Conservation (phyloP, 2,888 invertebrate genomes). For the Phragmatobia fuliginosa region DNA sequence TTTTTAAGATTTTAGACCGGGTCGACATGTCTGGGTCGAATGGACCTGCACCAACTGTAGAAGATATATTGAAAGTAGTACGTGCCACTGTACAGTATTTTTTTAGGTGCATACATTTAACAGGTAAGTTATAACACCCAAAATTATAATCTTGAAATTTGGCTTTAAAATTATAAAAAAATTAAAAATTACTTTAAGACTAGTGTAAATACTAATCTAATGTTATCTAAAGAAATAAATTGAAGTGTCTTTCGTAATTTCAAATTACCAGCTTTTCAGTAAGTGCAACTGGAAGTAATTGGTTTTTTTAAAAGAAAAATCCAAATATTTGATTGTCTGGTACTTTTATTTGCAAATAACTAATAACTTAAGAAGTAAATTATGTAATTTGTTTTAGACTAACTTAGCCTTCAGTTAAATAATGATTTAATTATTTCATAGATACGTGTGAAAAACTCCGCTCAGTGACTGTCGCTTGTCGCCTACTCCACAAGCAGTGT, state of each 20-base stretch:
- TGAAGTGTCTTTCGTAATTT: too few relatives aligned
- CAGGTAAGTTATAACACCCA: conserved; percentile 76
- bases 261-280: too few relatives aligned
- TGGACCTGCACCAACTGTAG: conserved; percentile 87
- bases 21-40: conserved; percentile 88
- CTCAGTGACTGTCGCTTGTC: conserved; percentile 88
- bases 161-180: too few relatives aligned
- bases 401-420: too few relatives aligned
- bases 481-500: conserved; percentile 89
- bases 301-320: too few relatives aligned
- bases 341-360: too few relatives aligned
- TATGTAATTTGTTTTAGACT: too few relatives aligned
- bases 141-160: neutral
- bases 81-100: conserved; percentile 92
- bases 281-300: too few relatives aligned
- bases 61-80: conserved; percentile 89
- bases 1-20: conserved; percentile 87
- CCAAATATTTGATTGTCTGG: too few relatives aligned
- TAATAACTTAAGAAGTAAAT: too few relatives aligned
- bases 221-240: too few relatives aligned
- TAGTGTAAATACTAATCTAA: too few relatives aligned
- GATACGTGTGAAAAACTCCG: conserved; percentile 88
- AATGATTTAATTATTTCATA: conserved; percentile 57
- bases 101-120: conserved; percentile 90
- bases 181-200: neutral